A percentile compares a stretch with the other conserved stretches of the same genome.
Evolutionary conservation across 2,113 vertebrate genomes (phyloP).

Genomic region (Istiophorus platypterus): DNA sequence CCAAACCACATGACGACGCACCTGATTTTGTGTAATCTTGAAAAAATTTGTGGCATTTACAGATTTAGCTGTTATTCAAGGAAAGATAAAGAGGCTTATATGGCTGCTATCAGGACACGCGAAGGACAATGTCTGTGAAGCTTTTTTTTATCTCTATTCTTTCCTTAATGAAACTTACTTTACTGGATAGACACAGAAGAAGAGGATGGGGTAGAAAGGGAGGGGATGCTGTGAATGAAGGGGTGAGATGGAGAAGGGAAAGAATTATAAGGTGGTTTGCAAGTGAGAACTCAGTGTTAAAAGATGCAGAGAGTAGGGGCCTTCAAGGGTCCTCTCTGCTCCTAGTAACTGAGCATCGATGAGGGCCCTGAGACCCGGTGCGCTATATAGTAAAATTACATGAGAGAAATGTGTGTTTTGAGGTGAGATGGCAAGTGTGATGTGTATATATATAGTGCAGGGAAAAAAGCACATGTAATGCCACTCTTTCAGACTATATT

Average conservation of each 20-base stretch:
- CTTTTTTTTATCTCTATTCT: slow-evolving; percentile 21
- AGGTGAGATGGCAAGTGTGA: background rate
- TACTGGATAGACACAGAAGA: background rate
- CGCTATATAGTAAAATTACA: background rate
- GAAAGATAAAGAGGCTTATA: slow-evolving; percentile 23
- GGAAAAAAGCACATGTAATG: background rate
- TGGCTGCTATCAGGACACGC: slow-evolving; percentile 27
- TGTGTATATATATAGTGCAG: background rate
- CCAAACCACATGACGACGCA: slow-evolving; percentile 26
- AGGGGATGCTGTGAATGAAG: background rate
- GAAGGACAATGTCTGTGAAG: slow-evolving; percentile 28
- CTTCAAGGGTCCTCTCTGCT: background rate
- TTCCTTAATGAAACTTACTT: slow-evolving; percentile 12
- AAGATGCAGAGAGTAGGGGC: background rate
- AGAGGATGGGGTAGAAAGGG: background rate
- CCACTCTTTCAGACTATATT: background rate
- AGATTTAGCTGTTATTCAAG: background rate
- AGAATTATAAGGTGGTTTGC: background rate
- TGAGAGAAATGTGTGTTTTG: too few relatives aligned
- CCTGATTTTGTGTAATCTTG: slow-evolving; percentile 9
- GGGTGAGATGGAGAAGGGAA: background rate
- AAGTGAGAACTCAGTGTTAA: too few relatives aligned
- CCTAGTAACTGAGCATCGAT: background rate
- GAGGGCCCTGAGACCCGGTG: background rate
- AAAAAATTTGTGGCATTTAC: slow-evolving; percentile 21